These are phyloP conservation scores for Probaryconus sp. DNA, from an alignment of 1,140 invertebrate species.

Conservation along the genomic window DNA sequence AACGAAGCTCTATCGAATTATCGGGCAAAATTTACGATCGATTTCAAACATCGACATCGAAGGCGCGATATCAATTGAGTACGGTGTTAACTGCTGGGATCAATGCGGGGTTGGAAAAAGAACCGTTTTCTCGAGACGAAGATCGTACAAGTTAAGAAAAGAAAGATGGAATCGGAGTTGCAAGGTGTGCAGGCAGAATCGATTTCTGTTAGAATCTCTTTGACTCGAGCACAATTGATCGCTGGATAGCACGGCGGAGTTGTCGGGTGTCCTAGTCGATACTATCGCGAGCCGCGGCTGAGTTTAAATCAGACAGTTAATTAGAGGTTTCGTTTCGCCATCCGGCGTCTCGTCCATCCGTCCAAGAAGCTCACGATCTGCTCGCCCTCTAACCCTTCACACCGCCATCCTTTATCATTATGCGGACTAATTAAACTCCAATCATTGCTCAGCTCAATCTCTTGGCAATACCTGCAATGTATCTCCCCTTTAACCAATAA, in stretches of 20 bases:
- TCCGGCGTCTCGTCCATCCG: conserved; percentile 28
- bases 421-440: conserved; percentile 59
- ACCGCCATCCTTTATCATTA: conserved; percentile 51
- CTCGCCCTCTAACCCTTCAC: conserved; percentile 48
- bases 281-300: conserved; percentile 47
- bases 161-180: too few relatives aligned
- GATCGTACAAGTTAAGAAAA: too few relatives aligned
- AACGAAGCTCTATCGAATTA: conserved; percentile 18
- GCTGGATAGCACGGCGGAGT: conserved; percentile 19
- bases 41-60: conserved; percentile 13
- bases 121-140: too few relatives aligned
- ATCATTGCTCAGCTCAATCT: conserved; percentile 41
- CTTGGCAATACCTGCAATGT: conserved; percentile 23
- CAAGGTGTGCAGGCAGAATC: conserved; percentile 22
- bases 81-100: too few relatives aligned
- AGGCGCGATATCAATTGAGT: conserved; percentile 20
- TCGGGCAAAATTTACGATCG: conserved; percentile 39
- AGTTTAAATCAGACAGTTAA: conserved; percentile 61
- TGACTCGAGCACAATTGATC: conserved; percentile 24
- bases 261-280: conserved; percentile 38
- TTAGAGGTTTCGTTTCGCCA: conserved; percentile 45
- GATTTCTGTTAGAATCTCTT: conserved; percentile 41
- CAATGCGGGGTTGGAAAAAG: too few relatives aligned
- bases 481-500: too few relatives aligned
- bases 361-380: conserved; percentile 40